A percentile compares a stretch with the other conserved stretches of the same genome.
Conservation (phyloP, 2,797 vertebrate genomes). For the Tadarida brasiliensis region DNA sequence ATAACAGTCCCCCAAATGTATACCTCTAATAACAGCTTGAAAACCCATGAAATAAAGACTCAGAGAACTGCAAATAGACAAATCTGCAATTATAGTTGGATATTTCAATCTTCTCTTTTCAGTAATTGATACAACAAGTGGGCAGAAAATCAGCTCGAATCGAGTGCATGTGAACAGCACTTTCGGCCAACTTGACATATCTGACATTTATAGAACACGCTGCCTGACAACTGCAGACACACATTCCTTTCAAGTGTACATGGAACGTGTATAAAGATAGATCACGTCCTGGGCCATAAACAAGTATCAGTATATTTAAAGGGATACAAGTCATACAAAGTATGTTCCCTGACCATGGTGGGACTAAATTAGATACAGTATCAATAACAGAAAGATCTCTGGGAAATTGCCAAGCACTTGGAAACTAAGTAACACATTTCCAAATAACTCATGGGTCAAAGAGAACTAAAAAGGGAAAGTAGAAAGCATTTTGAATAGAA, state of each 20-base stretch:
- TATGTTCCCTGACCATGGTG: not conserved
- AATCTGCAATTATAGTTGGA: not conserved
- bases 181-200: not conserved
- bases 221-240: not conserved
- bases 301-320: not conserved
- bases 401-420: not conserved
- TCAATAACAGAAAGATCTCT: not conserved
- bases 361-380: not conserved
- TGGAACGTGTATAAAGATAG: constrained; percentile 45
- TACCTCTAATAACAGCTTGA: not conserved
- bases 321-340: not conserved
- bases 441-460: not conserved
- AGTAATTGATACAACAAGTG: not conserved
- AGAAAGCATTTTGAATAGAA: not conserved
- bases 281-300: not conserved
- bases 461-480: not conserved
- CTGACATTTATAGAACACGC: constrained; percentile 15
- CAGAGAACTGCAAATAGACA: not conserved
- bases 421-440: not conserved
- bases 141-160: not conserved
- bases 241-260: not conserved
- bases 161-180: not conserved
- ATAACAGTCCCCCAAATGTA: too few relatives aligned
- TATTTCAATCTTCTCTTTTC: not conserved
- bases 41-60: not conserved